Conservation (phyloP, 2,888 invertebrate genomes). For the Clistopyga incitator region DNA sequence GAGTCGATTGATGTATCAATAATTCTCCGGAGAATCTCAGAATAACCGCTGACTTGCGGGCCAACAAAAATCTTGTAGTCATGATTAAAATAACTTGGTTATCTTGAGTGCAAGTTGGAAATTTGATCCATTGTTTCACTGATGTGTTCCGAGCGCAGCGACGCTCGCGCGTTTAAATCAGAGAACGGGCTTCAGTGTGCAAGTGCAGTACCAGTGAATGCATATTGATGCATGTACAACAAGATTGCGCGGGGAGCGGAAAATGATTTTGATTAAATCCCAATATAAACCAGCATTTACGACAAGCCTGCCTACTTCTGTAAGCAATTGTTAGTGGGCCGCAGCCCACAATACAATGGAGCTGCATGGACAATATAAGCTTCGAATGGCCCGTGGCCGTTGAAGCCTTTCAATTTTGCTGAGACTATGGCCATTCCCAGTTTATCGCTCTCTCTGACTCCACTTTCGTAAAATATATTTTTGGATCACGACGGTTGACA, state of each 20-base stretch:
- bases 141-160: neutral
- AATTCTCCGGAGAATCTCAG: neutral
- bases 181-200: neutral
- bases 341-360: neutral
- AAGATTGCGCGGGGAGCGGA: neutral
- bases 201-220: neutral
- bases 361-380: neutral
- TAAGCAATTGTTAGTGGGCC: constrained; percentile 6
- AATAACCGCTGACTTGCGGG: neutral
- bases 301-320: neutral
- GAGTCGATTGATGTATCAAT: neutral
- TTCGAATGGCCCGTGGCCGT: neutral
- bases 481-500: neutral
- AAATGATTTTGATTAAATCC: constrained; percentile 40
- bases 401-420: constrained; percentile 1
- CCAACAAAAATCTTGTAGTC: neutral
- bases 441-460: neutral
- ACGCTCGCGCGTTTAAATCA: neutral
- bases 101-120: neutral
- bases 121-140: neutral
- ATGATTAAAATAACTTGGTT: neutral
- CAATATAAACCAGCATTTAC: constrained; percentile 26
- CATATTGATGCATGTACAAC: neutral
- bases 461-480: constrained; percentile 19
- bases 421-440: neutral